Base-by-base conservation (phyloP, 1,140 invertebrate species). In the Heliconius congener region DNA sequence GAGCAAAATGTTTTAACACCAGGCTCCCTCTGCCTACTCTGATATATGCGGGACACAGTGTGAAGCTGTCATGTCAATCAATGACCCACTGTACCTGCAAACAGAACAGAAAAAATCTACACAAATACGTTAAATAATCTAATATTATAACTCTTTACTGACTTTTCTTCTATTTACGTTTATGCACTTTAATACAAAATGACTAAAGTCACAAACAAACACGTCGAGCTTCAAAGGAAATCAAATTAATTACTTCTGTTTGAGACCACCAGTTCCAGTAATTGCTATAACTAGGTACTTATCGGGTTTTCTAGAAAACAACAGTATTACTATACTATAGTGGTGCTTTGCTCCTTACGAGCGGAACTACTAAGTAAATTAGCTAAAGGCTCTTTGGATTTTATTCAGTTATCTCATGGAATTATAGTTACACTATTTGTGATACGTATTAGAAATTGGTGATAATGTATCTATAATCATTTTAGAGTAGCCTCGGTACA, bases 201-300 rank as follows among this genome's bases (percentile, higher is more conserved):
- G 11, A 66, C 23, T 8, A 4, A 30, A 66, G 23, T 23, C 23
- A 27, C n/a, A 66, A 16, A 30, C 23, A 66, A 66, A 66, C 11
- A 66, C 9, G 57, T 8, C 16, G 11, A 66, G 8, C 23, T 66
- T 66, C 11, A 27, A 27, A 66, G 60, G 23, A 27, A 66, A 30
- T 30, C 23, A 66, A 66, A 66, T 30, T 66, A 66, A 66, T 30
- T 66, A 66, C 60, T 66, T 66, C 13, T 66, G n/a, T 30, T 66
- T 11, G 11, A 13, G 13, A 46, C 42, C 42, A 46, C 42, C 42
- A 46, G 23, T 16, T 57, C n/a, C 1, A 60, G 55, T 23, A 60
- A 60, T 9, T 19, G 9, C n/a, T 60, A 60, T 23, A 11, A 23
- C 55, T 60, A 1, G 50, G 50, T 52, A 23, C 19, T 60, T 60